Evolutionary conservation across 35 echinoderm and acorn worm genomes (phyloP).

Genomic region (Heliocidaris erythrogramma): DNA sequence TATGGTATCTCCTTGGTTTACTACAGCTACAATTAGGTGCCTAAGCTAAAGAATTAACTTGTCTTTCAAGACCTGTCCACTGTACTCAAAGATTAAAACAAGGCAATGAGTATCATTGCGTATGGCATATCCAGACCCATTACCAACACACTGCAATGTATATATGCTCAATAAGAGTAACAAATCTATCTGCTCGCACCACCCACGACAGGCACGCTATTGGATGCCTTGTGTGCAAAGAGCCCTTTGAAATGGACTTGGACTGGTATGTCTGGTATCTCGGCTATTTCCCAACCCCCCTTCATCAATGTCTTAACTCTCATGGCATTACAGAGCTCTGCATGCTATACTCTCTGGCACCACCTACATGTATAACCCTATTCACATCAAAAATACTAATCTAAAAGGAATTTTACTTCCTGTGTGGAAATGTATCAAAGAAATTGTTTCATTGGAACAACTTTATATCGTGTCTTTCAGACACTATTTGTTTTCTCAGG

Average conservation of each 20-base stretch:
- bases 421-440: no score
- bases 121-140: neutral
- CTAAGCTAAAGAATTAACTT: neutral
- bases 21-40: neutral
- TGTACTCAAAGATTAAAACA: neutral
- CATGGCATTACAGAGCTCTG: neutral
- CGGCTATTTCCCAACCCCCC: neutral
- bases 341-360: neutral
- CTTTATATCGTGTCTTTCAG: no score
- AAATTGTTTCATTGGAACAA: no score
- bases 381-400: neutral
- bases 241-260: conserved; percentile 39
- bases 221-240: neutral
- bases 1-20: no score
- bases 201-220: neutral
- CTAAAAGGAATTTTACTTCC: no score
- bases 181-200: neutral
- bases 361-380: neutral
- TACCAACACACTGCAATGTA: neutral
- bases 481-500: no score
- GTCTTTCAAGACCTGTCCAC: neutral
- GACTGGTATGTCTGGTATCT: conserved; percentile 14
- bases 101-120: neutral
- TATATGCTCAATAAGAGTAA: neutral
- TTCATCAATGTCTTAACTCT: neutral